phyloP scores from a whole-genome alignment of 2,113 vertebrate species.

The Corythaeola cristata region DNA sequence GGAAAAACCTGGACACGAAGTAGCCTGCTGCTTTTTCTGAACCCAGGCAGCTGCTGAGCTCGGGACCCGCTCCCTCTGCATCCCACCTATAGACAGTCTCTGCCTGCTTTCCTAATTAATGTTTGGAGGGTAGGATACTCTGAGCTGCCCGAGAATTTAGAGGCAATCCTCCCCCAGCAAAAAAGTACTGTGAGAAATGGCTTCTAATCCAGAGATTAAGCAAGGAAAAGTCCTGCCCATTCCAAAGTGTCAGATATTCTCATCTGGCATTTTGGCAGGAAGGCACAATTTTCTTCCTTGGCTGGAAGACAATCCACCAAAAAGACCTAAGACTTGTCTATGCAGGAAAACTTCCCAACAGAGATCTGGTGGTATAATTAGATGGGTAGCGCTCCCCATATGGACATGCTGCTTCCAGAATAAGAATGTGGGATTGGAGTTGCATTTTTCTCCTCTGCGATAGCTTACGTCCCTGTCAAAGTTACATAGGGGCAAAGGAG shows the following conservation, averaged over 20 bases:
- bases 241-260: conserved; percentile 16
- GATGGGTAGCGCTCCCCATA: neutral
- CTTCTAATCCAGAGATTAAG: neutral
- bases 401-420: conserved; percentile 38
- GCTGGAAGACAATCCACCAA: neutral
- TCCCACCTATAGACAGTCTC: neutral
- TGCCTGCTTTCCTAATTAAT: neutral
- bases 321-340: conserved; percentile 45
- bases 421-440: conserved; percentile 6
- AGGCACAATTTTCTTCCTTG: neutral
- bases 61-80: neutral
- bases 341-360: conserved; percentile 29
- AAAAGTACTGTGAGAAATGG: neutral
- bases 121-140: neutral
- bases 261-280: conserved; percentile 24
- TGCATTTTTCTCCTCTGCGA: neutral
- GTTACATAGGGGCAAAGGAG: neutral
- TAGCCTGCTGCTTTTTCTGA: neutral
- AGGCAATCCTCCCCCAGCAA: neutral
- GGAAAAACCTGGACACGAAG: neutral
- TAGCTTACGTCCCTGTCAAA: conserved; percentile 18
- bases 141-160: neutral
- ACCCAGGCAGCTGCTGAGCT: neutral
- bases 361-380: conserved; percentile 36
- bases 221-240: neutral